Base-by-base conservation (phyloP, 2,797 vertebrate species). In the Remorina albescens region DNA sequence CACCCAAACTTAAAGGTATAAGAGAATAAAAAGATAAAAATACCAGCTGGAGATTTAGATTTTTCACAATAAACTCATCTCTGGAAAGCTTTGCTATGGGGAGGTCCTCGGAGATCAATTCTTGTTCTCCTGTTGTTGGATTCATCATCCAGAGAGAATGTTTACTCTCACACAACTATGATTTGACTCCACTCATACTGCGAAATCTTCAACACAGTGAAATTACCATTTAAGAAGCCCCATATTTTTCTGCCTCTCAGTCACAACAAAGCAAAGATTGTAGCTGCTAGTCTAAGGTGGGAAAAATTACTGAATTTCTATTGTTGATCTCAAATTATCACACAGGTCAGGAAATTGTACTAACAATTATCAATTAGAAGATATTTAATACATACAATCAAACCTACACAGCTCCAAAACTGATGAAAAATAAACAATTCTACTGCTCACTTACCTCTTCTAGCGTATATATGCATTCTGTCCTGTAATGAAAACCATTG, bases 31-130 rank as follows among this genome's bases (percentile, higher is more conserved):
- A 46, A 21, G 21, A 23, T 12, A 47, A 47, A n/a, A 21, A 46
- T 6, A 47, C 8, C 46, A 47, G 12, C n/a, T 47, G n/a, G 12
- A 32, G 21, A 25, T 49, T 28, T 39, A 11, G 25, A 46, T 28
- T 51, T 19, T 32, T n/a, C 34, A 49, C 21, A n/a, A 36, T n/a
- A 28, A 30, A 5, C 2, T 53, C 2, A 30, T 26, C 30, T 6
- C 7, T 12, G 16, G 18, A 9, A 30, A 8, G 50, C 19, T 28
- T 26, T 19, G 3, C n/a, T 19, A 6, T 47, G 41, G 47, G 42
- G 71, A 42, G 54, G 58, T 65, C 42, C 42, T 13, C 30, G 44
- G 16, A n/a, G 36, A 44, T 66, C 23, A 15, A 21, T 46, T 60
- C 41, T 5, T 32, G 55, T 54, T 51, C 46, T 28, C 15, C 5